Evolutionary conservation across 2,888 invertebrate species (phyloP), one percentile per base, ranked within the genome.

Genomic region (Oligia fasciuncula): DNA sequence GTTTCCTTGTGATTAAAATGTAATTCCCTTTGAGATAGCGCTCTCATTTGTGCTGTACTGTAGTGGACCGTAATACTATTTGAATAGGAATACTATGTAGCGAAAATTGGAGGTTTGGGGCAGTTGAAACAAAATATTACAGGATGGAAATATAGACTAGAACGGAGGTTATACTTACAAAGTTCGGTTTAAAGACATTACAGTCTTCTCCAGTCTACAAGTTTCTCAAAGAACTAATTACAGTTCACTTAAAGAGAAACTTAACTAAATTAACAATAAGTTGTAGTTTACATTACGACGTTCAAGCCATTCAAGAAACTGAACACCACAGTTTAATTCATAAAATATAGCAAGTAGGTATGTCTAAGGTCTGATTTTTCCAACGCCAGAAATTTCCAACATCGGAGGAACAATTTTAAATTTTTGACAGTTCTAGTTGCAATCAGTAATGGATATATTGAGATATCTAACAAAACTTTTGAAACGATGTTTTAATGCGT

Each of bases 1-100:
- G 79, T 72, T 70, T 81, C 65, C 88, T 77, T 77, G 76, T 86
- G 75, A 87, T 88, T 83, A 86, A 83, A 80, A 77, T 54, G 73
- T 60, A 79, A 77, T 78, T 88, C 81, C 70, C 71, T 85, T 76
- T 83, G 76, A 74, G 66, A 84, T 85, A 74, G 72, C 29, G 62
- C 40, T 69, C 40, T 70, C 51, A 29, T 85, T 77, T 17, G 19
- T 57, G 49, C 46, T 35, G 54, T 23, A 35, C 70, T 43, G 67
- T 62, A 70, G 60, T 69, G 76, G 72, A 70, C 69, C 17, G n/a
- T n/a, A 29, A 8, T 35, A 9, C 43, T n/a, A 46, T 81, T 57
- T 60, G 5, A 46, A 60, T 65, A 63, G 14, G 2, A 69, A 63
- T 51, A 43, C n/a, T 66, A 17, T 23, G 46, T 17, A 46, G 23